Percentiles rank a stretch among this genome's conserved stretches.
These are phyloP conservation scores for Polydrusus cervinus DNA, from an alignment of 2,888 invertebrate species.

Conservation along the genomic window DNA sequence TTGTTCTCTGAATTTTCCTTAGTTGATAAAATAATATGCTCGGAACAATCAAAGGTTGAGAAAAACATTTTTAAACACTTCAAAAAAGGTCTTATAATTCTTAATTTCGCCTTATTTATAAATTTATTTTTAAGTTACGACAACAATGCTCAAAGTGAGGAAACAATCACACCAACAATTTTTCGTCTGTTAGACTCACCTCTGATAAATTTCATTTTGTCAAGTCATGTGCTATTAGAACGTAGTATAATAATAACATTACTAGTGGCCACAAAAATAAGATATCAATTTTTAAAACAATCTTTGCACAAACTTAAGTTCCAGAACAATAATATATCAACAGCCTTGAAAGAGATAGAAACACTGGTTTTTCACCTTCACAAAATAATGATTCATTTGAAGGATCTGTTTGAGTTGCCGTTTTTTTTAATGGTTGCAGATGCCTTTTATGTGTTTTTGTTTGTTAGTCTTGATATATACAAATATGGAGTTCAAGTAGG, in stretches of 20 bases:
- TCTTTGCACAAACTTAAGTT: neutral
- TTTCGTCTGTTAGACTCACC: neutral
- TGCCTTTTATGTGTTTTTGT: neutral
- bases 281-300: neutral
- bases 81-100: neutral
- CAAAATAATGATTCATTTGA: neutral
- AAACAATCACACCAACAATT: neutral
- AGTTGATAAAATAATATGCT: neutral
- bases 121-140: neutral
- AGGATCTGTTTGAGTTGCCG: neutral
- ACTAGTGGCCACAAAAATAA: neutral
- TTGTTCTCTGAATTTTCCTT: neutral
- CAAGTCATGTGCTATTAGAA: neutral
- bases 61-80: neutral
- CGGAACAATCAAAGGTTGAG: neutral
- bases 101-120: neutral
- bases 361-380: neutral
- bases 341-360: neutral
- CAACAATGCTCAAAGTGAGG: neutral
- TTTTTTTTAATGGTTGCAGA: neutral
- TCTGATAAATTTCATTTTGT: neutral
- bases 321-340: neutral
- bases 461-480: neutral
- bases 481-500: no score
- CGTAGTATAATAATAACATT: neutral